Percentiles rank a stretch among this genome's conserved stretches.
Evolutionary conservation across 2,113 vertebrate species (phyloP).

Genomic region (Lynx canadensis): DNA sequence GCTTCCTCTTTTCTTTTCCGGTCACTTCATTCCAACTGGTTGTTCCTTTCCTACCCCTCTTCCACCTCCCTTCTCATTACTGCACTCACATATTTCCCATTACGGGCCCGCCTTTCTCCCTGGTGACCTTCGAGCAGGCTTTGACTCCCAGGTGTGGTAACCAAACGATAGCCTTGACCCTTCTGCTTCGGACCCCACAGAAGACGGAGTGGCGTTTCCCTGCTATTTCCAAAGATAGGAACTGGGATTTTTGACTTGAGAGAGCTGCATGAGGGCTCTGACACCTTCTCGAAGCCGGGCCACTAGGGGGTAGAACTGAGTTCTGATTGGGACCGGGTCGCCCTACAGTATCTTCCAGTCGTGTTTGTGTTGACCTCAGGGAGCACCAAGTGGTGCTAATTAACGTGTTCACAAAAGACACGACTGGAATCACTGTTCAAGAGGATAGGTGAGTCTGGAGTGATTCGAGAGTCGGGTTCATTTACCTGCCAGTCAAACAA

Average conservation of each 20-base stretch:
- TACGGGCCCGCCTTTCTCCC: not conserved
- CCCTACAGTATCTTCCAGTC: not conserved
- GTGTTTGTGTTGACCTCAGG: not conserved
- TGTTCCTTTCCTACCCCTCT: not conserved
- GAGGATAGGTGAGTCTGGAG: not conserved
- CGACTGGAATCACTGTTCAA: not conserved
- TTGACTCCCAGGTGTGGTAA: not conserved
- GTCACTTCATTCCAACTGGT: not conserved
- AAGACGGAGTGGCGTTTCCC: not conserved
- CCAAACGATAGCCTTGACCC: not conserved
- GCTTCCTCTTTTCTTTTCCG: not conserved
- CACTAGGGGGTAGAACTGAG: not conserved
- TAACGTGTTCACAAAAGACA: not conserved
- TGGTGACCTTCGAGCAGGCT: not conserved
- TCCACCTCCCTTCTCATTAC: not conserved
- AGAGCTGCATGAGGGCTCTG: not conserved
- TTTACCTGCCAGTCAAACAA: not conserved
- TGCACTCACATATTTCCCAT: not conserved
- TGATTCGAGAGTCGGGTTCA: not conserved
- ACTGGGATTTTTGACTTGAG: not conserved
- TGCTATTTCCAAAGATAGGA: not conserved
- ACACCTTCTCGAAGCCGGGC: not conserved
- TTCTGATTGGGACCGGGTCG: not conserved
- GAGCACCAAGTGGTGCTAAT: not conserved
- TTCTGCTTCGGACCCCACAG: not conserved